Evolutionary conservation across 2,888 invertebrate genomes (phyloP).

Genomic region (Doris montereyensis): DNA sequence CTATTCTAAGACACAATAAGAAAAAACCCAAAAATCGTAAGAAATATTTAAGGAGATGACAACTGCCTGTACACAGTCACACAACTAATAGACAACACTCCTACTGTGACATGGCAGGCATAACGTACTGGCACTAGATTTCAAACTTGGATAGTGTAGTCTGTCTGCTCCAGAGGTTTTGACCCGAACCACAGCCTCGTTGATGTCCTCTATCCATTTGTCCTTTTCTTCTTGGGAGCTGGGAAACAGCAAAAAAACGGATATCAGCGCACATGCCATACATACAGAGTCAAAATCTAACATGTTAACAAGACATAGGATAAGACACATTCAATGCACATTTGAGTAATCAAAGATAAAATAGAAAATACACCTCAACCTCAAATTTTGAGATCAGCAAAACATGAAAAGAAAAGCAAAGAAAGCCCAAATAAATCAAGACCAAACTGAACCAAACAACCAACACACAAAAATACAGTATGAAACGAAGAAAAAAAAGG

Average conservation of each 20-base stretch:
- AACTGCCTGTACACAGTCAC: no score
- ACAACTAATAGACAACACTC: no score
- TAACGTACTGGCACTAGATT: slow-evolving; percentile 65
- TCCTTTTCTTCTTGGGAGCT: slow-evolving; percentile 88
- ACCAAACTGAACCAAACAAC: no score
- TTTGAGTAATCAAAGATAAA: background rate
- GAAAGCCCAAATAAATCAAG: no score
- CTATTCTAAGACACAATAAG: no score
- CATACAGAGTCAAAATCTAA: background rate
- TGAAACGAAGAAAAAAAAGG: no score
- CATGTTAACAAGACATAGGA: background rate
- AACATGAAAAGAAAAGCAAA: no score
- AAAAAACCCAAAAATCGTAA: no score
- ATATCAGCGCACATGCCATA: background rate
- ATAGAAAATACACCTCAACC: background rate
- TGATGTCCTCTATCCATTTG: slow-evolving; percentile 88
- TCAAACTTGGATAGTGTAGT: slow-evolving; percentile 68
- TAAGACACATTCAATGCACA: background rate
- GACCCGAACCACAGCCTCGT: slow-evolving; percentile 76
- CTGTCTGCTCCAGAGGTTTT: slow-evolving; percentile 70
- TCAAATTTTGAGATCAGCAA: no score
- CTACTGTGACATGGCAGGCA: no score
- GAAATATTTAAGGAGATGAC: no score
- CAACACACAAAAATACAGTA: no score
- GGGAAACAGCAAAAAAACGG: slow-evolving; percentile 63